Evolutionary conservation across 2,113 vertebrate species (phyloP), one percentile per base, ranked within the genome.

Genomic region (Barnardius zonarius): DNA sequence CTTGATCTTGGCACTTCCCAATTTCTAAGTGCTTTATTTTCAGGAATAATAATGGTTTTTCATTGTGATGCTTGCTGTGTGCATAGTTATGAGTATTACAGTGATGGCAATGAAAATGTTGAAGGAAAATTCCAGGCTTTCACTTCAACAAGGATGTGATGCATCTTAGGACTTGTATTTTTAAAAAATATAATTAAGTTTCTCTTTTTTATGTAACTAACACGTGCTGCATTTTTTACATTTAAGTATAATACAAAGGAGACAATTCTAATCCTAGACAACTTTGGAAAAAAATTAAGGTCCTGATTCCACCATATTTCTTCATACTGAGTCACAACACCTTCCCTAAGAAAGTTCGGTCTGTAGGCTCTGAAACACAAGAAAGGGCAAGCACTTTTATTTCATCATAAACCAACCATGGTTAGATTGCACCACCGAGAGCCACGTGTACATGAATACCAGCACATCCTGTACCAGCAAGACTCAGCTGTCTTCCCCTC

Each of bases 41-140:
- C 37, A 46, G 33, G 8, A 72, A 28, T 9, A 33, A 13, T 44
- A 5, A 5, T n/a, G 7, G 27, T 64, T 31, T 66, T 62, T 87
- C 25, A 25, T 16, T 75, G 23, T 16, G 88, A 2, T 79, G 10
- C 24, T 98, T 98, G 93, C 97, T 97, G 95, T 98, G 18, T 64
- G 62, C 72, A 61, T 88, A 88, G 68, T 92, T 96, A 43, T 88
- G 94, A 97, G 92, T 31, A 54, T 33, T 67, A 78, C 31, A 75
- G 30, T 0, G 1, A 59, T n/a, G 6, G 61, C 46, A 54, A 31
- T 43, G 85, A 91, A 78, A 85, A 62, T 33, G 7, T 13, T 78
- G 48, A 94, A 80, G 57, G 67, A 72, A 90, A 88, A 84, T 75
- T 93, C 44, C 81, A 63, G 27, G 30, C 3, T 90, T 91, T 92